Percentiles rank a stretch among this genome's conserved stretches.
Conservation (phyloP, 2,797 vertebrate genomes). For the Hippopotamyrus pictus region DNA sequence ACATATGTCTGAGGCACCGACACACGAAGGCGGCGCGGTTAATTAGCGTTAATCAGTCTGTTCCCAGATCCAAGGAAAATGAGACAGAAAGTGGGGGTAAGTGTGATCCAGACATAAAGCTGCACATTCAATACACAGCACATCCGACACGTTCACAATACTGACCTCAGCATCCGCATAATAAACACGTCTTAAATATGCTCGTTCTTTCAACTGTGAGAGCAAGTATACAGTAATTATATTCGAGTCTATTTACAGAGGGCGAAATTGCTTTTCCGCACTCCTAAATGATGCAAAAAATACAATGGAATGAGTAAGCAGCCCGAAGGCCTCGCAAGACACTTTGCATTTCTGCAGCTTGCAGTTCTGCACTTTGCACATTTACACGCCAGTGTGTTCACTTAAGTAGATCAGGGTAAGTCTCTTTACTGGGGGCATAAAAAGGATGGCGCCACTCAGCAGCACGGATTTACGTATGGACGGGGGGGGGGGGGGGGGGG, state of each 20-base stretch:
- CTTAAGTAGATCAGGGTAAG: not conserved
- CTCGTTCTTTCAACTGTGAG: not conserved
- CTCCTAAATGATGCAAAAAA: not conserved
- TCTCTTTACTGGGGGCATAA: not conserved
- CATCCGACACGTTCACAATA: not conserved
- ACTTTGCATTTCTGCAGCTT: not conserved
- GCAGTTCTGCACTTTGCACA: not conserved
- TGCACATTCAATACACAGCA: not conserved
- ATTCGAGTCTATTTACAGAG: not conserved
- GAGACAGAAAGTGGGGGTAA: not conserved
- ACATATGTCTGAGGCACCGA: slow-evolving; percentile 6
- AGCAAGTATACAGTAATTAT: not conserved
- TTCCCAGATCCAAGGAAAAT: slow-evolving; percentile 1
- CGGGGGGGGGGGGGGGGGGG: not conserved
- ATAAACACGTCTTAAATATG: not conserved
- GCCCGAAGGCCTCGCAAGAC: not conserved
- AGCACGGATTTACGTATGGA: not conserved
- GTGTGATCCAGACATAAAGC: not conserved
- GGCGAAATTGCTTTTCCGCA: not conserved
- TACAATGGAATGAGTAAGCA: not conserved
- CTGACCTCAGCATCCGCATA: not conserved
- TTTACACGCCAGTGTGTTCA: not conserved
- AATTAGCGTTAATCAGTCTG: slow-evolving; percentile 17
- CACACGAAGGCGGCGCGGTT: not conserved
- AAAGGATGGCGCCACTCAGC: not conserved